Percentiles rank a stretch among this genome's conserved stretches.
Evolutionary conservation across 2,113 vertebrate species (phyloP).

Genomic region (Columbina picui): DNA sequence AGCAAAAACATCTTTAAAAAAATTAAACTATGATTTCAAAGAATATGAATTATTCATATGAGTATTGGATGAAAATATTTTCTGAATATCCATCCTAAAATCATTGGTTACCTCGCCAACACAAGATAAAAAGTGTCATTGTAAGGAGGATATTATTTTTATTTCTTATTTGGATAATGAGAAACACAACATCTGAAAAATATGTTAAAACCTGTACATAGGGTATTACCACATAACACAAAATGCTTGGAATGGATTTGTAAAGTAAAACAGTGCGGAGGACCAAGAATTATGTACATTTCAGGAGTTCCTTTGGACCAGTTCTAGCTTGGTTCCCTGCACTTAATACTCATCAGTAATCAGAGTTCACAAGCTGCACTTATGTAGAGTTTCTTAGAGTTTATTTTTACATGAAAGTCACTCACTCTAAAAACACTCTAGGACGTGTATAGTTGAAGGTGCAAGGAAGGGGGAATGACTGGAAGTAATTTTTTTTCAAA

Average conservation of each 20-base stretch:
- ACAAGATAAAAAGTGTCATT: not conserved
- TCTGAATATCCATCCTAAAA: not conserved
- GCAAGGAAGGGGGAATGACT: not conserved
- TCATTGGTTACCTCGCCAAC: not conserved
- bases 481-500: not conserved
- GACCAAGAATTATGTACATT: not conserved
- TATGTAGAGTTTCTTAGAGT: not conserved
- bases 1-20: not conserved
- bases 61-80: not conserved
- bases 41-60: not conserved
- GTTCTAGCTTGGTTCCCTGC: not conserved
- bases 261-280: not conserved
- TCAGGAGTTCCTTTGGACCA: not conserved
- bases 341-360: not conserved
- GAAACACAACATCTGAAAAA: not conserved
- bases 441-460: not conserved
- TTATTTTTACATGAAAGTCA: not conserved
- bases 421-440: not conserved
- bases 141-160: not conserved
- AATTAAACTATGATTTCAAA: not conserved
- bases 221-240: not conserved
- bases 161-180: not conserved
- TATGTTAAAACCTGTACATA: not conserved
- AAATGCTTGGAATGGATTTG: not conserved
- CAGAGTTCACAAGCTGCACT: not conserved